These are phyloP conservation scores for Papilio protenor DNA, from an alignment of 2,888 invertebrate species.

Conservation along the genomic window DNA sequence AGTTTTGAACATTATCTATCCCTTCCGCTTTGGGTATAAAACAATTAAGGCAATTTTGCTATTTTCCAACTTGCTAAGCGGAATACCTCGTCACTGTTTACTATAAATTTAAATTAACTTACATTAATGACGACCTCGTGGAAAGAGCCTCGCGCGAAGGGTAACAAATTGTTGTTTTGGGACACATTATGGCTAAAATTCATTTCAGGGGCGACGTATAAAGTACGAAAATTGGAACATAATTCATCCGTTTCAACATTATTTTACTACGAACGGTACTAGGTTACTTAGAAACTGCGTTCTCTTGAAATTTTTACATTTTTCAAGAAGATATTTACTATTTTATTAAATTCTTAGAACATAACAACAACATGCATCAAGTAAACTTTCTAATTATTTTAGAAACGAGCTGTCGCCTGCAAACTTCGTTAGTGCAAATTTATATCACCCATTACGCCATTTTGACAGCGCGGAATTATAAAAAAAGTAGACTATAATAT, in stretches of 20 bases:
- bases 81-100: conserved; percentile 29
- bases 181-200: conserved; percentile 42
- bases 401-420: no score
- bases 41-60: conserved; percentile 17
- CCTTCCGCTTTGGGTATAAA: conserved; percentile 9
- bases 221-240: conserved; percentile 40
- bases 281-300: neutral
- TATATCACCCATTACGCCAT: no score
- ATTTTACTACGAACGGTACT: conserved; percentile 19
- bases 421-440: no score
- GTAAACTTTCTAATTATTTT: no score
- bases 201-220: conserved; percentile 36
- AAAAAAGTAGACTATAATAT: no score
- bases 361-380: no score
- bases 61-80: conserved; percentile 20
- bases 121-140: conserved; percentile 43
- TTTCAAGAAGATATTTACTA: neutral
- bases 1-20: neutral
- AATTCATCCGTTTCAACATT: conserved; percentile 40
- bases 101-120: conserved; percentile 42
- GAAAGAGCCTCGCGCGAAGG: conserved; percentile 39
- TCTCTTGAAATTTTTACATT: neutral
- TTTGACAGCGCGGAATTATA: no score
- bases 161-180: conserved; percentile 44
- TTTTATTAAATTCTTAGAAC: neutral